These are phyloP conservation scores for Cerceris rybyensis DNA, from an alignment of 2,888 invertebrate genomes.

Conservation along the genomic window DNA sequence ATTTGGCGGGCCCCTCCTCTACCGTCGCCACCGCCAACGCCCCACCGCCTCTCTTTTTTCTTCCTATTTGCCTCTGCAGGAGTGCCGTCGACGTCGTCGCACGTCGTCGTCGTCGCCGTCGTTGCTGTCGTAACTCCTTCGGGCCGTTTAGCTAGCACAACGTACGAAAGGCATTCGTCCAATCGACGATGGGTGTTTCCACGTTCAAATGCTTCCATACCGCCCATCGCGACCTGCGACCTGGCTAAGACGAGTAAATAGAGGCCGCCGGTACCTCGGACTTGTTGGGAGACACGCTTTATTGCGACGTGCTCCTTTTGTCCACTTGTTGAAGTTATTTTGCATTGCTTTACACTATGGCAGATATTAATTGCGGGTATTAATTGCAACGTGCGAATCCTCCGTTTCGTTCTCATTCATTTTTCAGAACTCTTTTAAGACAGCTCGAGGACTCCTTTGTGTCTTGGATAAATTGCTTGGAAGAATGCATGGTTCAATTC, in stretches of 20 bases:
- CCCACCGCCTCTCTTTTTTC: conserved; percentile 72
- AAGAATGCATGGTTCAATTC: no score
- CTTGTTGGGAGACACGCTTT: conserved; percentile 23
- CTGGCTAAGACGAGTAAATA: conserved; percentile 59
- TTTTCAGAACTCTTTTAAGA: no score
- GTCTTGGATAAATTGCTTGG: no score
- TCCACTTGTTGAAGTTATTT: no score
- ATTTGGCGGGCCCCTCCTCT: conserved; percentile 79
- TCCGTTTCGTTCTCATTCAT: no score
- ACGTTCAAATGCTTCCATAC: conserved; percentile 29
- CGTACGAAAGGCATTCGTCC: conserved; percentile 71
- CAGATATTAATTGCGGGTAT: no score
- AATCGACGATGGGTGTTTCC: conserved; percentile 62
- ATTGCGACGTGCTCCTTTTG: conserved; percentile 26
- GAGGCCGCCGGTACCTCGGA: conserved; percentile 31
- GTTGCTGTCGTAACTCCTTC: conserved; percentile 10
- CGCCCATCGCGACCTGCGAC: conserved; percentile 66
- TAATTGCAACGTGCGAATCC: no score
- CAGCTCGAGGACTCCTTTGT: no score
- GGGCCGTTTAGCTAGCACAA: conserved; percentile 61
- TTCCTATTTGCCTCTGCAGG: conserved; percentile 58
- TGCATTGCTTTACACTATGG: neutral
- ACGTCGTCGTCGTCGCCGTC: conserved; percentile 35
- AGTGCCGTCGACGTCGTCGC: conserved; percentile 60
- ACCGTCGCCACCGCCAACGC: conserved; percentile 57